phyloP scores from a whole-genome alignment of 2,797 vertebrate genomes.

The Sarcophilus harrisii region DNA sequence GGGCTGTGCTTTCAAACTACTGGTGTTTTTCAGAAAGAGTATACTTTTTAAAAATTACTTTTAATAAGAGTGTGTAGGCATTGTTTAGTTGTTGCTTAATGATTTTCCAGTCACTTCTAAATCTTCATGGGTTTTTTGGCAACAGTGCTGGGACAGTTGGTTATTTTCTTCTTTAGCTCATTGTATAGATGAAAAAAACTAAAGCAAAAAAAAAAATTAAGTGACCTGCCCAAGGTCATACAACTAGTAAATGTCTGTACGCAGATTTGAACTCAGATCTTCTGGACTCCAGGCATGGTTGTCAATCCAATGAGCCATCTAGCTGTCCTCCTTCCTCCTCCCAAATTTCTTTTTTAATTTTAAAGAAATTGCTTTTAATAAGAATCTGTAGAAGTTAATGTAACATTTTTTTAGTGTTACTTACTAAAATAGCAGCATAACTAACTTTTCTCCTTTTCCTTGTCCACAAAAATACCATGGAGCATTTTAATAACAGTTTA shows the following conservation, averaged over 20 bases:
- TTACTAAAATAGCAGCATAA: slow-evolving; percentile 33
- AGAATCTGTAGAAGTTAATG: background rate
- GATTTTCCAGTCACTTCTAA: background rate
- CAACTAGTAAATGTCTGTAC: background rate
- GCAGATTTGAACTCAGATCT: background rate
- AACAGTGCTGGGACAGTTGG: background rate
- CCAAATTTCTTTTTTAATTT: background rate
- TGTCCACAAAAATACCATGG: slow-evolving; percentile 53
- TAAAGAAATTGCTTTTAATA: slow-evolving; percentile 35
- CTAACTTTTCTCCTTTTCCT: slow-evolving; percentile 11
- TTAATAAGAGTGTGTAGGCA: slow-evolving; percentile 1
- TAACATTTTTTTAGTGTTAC: slow-evolving; percentile 16
- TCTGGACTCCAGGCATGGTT: background rate
- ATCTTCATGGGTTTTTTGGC: background rate
- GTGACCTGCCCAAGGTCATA: background rate
- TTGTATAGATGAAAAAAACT: background rate
- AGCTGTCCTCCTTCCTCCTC: background rate
- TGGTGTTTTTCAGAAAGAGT: background rate
- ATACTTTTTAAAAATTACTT: slow-evolving; percentile 44
- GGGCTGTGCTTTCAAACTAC: rapidly evolving
- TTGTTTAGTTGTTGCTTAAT: slow-evolving; percentile 24
- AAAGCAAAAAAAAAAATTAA: background rate
- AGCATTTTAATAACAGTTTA: background rate
- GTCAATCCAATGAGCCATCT: background rate
- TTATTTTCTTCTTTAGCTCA: background rate